Conservation (phyloP, 2,797 vertebrate genomes). For the Anguilla obscura region DNA sequence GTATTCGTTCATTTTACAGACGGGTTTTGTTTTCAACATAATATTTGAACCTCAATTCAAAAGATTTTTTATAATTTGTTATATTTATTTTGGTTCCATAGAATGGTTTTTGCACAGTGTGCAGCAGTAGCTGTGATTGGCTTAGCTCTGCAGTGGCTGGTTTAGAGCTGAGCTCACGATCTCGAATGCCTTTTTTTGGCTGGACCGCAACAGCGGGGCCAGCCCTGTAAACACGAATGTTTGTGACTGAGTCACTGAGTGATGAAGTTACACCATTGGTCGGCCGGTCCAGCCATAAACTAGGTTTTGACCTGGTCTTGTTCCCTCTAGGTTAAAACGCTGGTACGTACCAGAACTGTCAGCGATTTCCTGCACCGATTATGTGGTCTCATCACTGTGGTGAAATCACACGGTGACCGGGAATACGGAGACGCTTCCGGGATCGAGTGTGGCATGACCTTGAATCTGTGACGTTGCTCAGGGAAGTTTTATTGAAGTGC, state of each 20-base stretch:
- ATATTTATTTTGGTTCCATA: neutral
- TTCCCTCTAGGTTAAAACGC: neutral
- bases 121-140: neutral
- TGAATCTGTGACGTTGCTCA: neutral
- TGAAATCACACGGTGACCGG: neutral
- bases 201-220: no score
- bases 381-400: neutral
- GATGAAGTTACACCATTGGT: no score
- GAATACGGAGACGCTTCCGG: neutral
- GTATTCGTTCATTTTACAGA: neutral
- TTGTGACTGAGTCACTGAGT: no score
- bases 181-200: neutral
- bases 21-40: neutral
- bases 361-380: neutral
- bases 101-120: neutral
- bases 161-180: neutral
- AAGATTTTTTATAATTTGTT: neutral
- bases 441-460: neutral
- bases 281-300: no score
- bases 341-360: neutral
- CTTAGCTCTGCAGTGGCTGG: neutral
- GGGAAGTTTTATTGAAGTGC: neutral
- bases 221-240: no score
- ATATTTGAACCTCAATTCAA: neutral
- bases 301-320: no score